phyloP scores from a whole-genome alignment of 2,888 invertebrate genomes.

The Odontomyia ornata region DNA sequence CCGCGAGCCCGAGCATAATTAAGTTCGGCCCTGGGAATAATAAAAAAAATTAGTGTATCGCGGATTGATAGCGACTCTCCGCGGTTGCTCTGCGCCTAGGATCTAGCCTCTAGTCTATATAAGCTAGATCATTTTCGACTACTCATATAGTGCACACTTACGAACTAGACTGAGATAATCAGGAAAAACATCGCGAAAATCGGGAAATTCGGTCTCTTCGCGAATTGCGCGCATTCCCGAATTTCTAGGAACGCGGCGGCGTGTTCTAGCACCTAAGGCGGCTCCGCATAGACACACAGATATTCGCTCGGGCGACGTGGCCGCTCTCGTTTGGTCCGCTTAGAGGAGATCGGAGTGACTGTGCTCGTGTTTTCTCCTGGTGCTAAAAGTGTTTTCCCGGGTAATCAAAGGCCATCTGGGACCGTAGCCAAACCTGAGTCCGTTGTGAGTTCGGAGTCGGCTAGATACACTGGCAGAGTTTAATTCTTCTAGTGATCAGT shows the following conservation, averaged over 20 bases:
- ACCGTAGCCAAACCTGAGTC: slow-evolving; percentile 64
- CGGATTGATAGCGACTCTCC: slow-evolving; percentile 28
- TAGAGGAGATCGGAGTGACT: slow-evolving; percentile 34
- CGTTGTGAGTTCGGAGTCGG: slow-evolving; percentile 58
- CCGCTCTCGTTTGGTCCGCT: background rate
- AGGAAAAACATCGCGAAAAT: slow-evolving; percentile 31
- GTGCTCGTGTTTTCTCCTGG: slow-evolving; percentile 41
- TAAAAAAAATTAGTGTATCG: slow-evolving; percentile 51
- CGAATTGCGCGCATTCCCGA: background rate
- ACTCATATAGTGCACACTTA: background rate
- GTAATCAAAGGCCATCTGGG: slow-evolving; percentile 64
- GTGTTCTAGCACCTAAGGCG: background rate
- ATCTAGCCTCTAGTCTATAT: slow-evolving; percentile 20
- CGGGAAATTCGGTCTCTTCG: slow-evolving; percentile 34
- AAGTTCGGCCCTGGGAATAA: slow-evolving; percentile 51
- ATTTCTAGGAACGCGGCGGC: background rate
- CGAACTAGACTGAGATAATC: slow-evolving; percentile 10
- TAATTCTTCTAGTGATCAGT: slow-evolving; percentile 64
- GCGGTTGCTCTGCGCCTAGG: slow-evolving; percentile 14
- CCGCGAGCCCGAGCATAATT: slow-evolving; percentile 43
- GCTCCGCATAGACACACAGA: slow-evolving; percentile 1
- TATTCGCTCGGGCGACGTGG: background rate
- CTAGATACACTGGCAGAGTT: slow-evolving; percentile 53
- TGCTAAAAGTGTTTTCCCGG: slow-evolving; percentile 60
- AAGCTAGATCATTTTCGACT: slow-evolving; percentile 24